Conservation (phyloP, 2,113 vertebrate genomes). For the Prunella fulvescens region DNA sequence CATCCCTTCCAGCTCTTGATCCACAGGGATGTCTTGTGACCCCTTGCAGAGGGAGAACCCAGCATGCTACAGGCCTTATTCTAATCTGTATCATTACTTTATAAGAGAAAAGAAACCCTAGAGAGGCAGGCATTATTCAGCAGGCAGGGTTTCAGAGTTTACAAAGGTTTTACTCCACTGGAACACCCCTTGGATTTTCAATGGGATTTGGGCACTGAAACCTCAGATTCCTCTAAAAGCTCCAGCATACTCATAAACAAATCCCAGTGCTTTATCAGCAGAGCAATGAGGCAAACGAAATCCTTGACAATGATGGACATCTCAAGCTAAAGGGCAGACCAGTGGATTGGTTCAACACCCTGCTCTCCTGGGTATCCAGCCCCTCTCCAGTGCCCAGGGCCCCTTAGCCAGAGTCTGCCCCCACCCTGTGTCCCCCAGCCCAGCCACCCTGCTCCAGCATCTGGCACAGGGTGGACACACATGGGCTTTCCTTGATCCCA, state of each 20-base stretch:
- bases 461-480: background rate
- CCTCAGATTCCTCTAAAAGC: background rate
- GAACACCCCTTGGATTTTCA: background rate
- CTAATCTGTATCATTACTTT: background rate
- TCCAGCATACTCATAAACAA: background rate
- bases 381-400: background rate
- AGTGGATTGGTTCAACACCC: no score
- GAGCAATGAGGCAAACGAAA: background rate
- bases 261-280: background rate
- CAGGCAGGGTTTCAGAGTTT: background rate
- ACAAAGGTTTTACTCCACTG: background rate
- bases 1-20: background rate
- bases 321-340: background rate
- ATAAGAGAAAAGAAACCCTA: background rate
- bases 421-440: background rate
- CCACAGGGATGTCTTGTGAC: rapidly evolving
- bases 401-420: background rate
- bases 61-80: background rate
- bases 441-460: background rate
- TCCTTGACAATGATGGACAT: background rate
- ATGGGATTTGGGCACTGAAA: background rate
- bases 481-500: background rate
- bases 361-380: background rate
- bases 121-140: background rate
- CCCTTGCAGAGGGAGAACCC: background rate